phyloP scores from a whole-genome alignment of 2,113 vertebrate genomes.

The Coregonus clupeaformis region DNA sequence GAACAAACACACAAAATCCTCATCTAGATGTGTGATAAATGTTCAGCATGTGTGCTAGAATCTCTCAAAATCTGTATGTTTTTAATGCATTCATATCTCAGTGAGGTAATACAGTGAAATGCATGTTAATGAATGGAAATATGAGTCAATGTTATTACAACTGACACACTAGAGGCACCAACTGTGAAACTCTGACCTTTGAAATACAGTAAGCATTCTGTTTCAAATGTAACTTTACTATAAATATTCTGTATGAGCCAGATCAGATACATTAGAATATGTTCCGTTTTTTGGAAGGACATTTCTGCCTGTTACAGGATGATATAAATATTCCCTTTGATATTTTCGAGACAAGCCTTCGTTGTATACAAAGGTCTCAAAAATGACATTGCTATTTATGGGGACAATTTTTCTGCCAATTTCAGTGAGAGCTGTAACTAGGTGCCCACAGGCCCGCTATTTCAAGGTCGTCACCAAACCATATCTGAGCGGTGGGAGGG shows the following conservation, averaged over 20 bases:
- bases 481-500: slow-evolving; percentile 5
- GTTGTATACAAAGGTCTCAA: neutral
- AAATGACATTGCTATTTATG: too few species aligned
- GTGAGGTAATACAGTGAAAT: too few species aligned
- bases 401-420: neutral
- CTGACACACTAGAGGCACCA: neutral
- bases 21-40: too few species aligned
- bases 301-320: neutral
- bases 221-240: too few species aligned
- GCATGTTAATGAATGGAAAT: neutral
- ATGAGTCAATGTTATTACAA: neutral
- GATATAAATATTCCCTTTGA: slow-evolving; percentile 11
- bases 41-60: too few species aligned
- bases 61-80: too few species aligned
- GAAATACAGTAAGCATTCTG: too few species aligned
- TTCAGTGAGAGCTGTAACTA: neutral
- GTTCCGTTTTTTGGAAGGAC: neutral
- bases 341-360: neutral
- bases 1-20: too few species aligned
- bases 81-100: too few species aligned
- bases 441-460: neutral
- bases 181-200: too few species aligned
- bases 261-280: too few species aligned
- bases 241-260: too few species aligned
- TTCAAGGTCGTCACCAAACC: slow-evolving; percentile 27